phyloP scores from a whole-genome alignment of 2,113 vertebrate species.

The Oxyruncus cristatus region DNA sequence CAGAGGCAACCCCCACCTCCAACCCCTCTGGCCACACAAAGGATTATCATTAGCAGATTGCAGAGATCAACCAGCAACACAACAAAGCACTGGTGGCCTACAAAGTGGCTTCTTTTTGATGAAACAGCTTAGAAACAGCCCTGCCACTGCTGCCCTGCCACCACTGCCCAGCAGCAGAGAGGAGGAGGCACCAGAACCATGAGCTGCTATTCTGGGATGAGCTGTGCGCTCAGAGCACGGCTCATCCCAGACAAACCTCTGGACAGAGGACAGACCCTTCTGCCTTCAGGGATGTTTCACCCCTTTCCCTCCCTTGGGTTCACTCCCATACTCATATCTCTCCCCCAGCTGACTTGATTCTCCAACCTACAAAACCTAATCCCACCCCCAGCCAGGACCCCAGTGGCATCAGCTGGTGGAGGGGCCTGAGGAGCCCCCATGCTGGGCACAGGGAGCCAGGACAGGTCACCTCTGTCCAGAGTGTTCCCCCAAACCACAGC shows the following conservation, averaged over 20 bases:
- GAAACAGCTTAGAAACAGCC: neutral
- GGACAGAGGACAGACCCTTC: neutral
- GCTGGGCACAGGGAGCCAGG: neutral
- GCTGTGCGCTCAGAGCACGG: accelerated
- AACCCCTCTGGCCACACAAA: accelerated
- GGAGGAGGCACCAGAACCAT: neutral
- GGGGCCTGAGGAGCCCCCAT: accelerated
- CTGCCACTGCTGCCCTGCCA: neutral
- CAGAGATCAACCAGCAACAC: neutral
- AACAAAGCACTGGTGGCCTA: neutral
- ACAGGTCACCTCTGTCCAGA: neutral
- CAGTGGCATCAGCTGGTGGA: neutral
- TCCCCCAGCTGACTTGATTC: neutral
- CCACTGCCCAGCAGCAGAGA: neutral
- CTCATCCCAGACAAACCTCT: neutral
- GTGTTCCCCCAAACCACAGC: neutral
- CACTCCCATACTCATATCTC: neutral
- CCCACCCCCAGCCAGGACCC: too few relatives aligned
- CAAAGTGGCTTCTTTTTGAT: neutral
- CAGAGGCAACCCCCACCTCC: neutral
- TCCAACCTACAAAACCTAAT: neutral
- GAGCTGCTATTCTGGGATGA: neutral
- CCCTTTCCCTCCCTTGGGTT: neutral
- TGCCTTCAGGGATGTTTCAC: neutral
- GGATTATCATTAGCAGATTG: neutral